Percentiles rank a stretch among this genome's conserved stretches.
These are phyloP conservation scores for Metopolophium dirhodum DNA, from an alignment of 1,140 invertebrate species.

Conservation along the genomic window DNA sequence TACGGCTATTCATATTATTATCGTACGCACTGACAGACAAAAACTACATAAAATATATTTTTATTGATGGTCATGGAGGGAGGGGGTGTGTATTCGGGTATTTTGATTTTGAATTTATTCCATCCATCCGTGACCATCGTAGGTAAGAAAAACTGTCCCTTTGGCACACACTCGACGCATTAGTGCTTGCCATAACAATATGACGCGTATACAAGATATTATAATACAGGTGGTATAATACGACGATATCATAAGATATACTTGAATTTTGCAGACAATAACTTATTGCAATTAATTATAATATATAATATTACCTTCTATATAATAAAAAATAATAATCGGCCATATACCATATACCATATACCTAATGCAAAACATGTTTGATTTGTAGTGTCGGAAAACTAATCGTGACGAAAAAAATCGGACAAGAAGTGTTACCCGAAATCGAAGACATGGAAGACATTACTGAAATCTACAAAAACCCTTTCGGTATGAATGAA, in stretches of 20 bases:
- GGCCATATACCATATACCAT: no score
- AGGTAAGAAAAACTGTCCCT: not conserved
- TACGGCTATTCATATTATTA: no score
- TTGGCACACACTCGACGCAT: not conserved
- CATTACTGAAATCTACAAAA: conserved; percentile 76
- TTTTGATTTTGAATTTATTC: not conserved
- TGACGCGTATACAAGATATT: conserved; percentile 14
- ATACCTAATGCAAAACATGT: not conserved
- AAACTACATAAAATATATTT: not conserved
- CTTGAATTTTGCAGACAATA: not conserved
- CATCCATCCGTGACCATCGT: not conserved
- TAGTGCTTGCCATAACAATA: not conserved
- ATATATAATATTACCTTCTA: not conserved
- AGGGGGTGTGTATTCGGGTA: not conserved
- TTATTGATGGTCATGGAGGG: not conserved
- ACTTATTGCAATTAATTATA: not conserved
- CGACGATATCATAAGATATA: not conserved
- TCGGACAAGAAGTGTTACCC: conserved; percentile 67
- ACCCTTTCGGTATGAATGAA: conserved; percentile 67
- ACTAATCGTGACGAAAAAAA: conserved; percentile 76
- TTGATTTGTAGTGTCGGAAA: conserved; percentile 70
- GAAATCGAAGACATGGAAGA: conserved; percentile 73
- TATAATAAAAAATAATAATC: not conserved
- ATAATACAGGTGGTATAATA: not conserved
- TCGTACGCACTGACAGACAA: no score